phyloP scores from a whole-genome alignment of 1,140 invertebrate genomes.

The Calephelis virginiensis region DNA sequence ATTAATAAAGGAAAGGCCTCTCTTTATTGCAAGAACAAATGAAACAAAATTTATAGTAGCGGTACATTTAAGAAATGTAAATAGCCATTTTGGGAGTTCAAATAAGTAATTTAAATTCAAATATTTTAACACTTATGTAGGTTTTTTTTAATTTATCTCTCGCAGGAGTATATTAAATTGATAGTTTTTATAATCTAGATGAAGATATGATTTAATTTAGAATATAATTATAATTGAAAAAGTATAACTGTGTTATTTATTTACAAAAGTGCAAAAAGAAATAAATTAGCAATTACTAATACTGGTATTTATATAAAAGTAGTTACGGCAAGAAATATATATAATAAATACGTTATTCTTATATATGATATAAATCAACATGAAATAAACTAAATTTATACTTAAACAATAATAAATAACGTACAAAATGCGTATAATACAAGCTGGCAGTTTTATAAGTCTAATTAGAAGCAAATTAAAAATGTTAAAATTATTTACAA shows the following conservation, averaged over 20 bases:
- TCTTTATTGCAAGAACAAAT: constrained; percentile 5
- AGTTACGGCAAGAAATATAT: constrained; percentile 41
- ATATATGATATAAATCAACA: no score
- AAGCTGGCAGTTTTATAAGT: not conserved
- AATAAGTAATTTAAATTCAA: no score
- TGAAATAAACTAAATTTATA: not conserved
- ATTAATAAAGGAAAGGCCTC: constrained; percentile 3
- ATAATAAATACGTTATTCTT: constrained; percentile 6
- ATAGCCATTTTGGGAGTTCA: no score
- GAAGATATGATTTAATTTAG: no score
- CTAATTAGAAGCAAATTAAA: constrained; percentile 16
- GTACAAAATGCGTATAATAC: constrained; percentile 17
- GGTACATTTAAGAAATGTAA: not conserved
- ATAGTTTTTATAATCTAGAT: no score
- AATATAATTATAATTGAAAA: constrained; percentile 16
- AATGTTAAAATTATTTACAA: constrained; percentile 27
- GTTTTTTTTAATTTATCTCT: no score
- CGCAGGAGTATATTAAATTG: no score
- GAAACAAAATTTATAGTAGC: constrained; percentile 2
- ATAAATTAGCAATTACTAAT: constrained; percentile 37
- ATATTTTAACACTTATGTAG: no score
- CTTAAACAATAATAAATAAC: not conserved
- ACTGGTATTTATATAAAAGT: constrained; percentile 40
- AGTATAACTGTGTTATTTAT: constrained; percentile 24
- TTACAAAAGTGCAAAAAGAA: constrained; percentile 33